A percentile compares a stretch with the other conserved stretches of the same genome.
These are phyloP conservation scores for Microhierax caerulescens DNA, from an alignment of 2,797 vertebrate species.

Conservation along the genomic window DNA sequence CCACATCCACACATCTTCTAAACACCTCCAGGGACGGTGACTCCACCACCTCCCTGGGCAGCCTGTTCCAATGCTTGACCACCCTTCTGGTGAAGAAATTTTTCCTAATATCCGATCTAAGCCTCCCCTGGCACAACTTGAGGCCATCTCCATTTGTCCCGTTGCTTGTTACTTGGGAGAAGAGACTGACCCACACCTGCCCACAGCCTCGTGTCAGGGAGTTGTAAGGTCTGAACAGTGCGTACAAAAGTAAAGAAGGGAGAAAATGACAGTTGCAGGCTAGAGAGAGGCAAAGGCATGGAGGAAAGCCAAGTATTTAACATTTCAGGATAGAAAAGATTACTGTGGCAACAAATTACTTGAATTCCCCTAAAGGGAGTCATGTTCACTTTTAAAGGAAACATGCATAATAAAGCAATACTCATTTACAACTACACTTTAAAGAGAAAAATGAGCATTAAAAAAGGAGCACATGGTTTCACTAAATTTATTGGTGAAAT, in stretches of 20 bases:
- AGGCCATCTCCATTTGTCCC: too few relatives aligned
- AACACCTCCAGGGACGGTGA: too few relatives aligned
- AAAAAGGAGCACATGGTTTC: slow-evolving; percentile 36
- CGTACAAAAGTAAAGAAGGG: slow-evolving; percentile 46
- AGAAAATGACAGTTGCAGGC: slow-evolving; percentile 51
- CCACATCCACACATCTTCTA: too few relatives aligned
- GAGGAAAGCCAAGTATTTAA: slow-evolving; percentile 76
- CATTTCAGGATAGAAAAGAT: slow-evolving; percentile 72
- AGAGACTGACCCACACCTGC: too few relatives aligned
- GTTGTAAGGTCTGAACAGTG: not conserved
- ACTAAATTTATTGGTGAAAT: slow-evolving; percentile 32
- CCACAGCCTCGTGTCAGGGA: too few relatives aligned
- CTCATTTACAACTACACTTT: slow-evolving; percentile 72
- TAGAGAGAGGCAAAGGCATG: slow-evolving; percentile 61
- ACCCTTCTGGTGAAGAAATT: too few relatives aligned
- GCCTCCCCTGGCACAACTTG: too few relatives aligned
- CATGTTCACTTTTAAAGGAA: slow-evolving; percentile 76
- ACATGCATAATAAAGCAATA: slow-evolving; percentile 73
- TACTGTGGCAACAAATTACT: slow-evolving; percentile 74
- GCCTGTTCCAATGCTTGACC: too few relatives aligned
- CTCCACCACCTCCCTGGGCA: too few relatives aligned
- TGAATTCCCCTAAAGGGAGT: slow-evolving; percentile 77
- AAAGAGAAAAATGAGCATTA: slow-evolving; percentile 66
- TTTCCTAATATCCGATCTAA: too few relatives aligned
- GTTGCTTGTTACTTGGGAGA: too few relatives aligned